Evolutionary conservation across 2,113 vertebrate genomes (phyloP).

Genomic region (Ahaetulla prasina): DNA sequence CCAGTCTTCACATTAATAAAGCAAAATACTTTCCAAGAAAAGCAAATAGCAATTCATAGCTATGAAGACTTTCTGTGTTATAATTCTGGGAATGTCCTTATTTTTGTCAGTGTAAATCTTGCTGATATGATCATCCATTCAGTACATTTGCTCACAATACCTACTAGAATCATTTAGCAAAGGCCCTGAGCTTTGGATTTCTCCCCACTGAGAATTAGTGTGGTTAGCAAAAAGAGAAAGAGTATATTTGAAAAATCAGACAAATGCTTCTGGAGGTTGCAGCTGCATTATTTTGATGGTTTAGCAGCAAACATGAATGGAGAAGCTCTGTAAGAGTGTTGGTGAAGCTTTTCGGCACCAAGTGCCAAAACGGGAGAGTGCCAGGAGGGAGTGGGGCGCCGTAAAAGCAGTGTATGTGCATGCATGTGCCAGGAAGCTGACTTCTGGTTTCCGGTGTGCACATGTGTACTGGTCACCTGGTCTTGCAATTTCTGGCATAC

Average conservation of each 20-base stretch:
- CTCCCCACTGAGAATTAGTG: neutral
- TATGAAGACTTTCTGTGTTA: neutral
- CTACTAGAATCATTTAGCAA: neutral
- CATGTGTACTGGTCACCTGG: too few species aligned
- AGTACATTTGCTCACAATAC: neutral
- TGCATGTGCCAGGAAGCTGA: too few species aligned
- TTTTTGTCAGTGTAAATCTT: neutral
- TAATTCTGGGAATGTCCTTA: neutral
- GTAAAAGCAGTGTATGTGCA: too few species aligned
- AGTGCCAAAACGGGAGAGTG: too few species aligned
- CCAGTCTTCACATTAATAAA: neutral
- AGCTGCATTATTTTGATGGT: neutral
- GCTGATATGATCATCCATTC: neutral
- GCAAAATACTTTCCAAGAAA: neutral
- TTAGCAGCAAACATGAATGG: neutral
- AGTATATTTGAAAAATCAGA: neutral
- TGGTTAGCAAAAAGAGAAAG: neutral
- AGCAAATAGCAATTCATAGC: neutral
- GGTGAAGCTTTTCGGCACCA: too few species aligned
- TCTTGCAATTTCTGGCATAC: too few species aligned
- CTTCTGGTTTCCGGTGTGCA: too few species aligned
- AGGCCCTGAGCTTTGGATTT: neutral
- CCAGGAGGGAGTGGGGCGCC: too few species aligned
- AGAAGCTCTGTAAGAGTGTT: neutral
- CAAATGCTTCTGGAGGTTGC: neutral